phyloP scores from a whole-genome alignment of 1,140 invertebrate genomes.

The Amyelois transitella region DNA sequence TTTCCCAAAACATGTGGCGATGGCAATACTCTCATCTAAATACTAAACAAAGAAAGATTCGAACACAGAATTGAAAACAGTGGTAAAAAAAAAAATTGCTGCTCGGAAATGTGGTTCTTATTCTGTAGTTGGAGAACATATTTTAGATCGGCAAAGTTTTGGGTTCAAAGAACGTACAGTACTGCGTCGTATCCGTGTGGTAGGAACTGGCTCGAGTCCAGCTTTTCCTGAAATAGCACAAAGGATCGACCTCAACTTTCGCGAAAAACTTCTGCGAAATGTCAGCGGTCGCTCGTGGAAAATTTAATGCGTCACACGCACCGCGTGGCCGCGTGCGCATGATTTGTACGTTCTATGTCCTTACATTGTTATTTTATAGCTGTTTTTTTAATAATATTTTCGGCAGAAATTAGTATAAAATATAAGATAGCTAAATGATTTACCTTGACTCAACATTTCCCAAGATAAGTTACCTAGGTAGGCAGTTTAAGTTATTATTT shows the following conservation, averaged over 20 bases:
- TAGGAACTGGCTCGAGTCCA: conserved; percentile 51
- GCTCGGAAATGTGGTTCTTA: conserved; percentile 9
- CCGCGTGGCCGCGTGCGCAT: conserved; percentile 15
- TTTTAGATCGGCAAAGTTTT: conserved; percentile 16
- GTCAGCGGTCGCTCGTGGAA: conserved; percentile 46
- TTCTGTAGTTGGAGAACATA: conserved; percentile 1
- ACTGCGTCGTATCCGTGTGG: conserved; percentile 43
- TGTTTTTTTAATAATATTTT: too few relatives aligned
- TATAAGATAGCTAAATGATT: too few relatives aligned
- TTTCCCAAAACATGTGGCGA: conserved; percentile 9
- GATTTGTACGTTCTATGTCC: background rate
- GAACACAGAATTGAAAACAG: conserved; percentile 10
- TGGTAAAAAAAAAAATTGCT: background rate
- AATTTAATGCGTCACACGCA: conserved; percentile 52
- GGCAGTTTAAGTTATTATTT: too few relatives aligned
- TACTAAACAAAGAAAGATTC: conserved; percentile 45
- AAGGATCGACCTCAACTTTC: conserved; percentile 60
- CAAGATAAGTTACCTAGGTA: too few relatives aligned
- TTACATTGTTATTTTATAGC: too few relatives aligned
- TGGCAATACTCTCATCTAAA: conserved; percentile 27
- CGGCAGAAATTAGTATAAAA: too few relatives aligned
- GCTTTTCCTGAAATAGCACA: conserved; percentile 70
- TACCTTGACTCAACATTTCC: too few relatives aligned
- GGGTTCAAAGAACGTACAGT: conserved; percentile 47
- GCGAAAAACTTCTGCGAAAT: conserved; percentile 66